Conservation (phyloP, 2,888 invertebrate species). For the Stenurella melanura region DNA sequence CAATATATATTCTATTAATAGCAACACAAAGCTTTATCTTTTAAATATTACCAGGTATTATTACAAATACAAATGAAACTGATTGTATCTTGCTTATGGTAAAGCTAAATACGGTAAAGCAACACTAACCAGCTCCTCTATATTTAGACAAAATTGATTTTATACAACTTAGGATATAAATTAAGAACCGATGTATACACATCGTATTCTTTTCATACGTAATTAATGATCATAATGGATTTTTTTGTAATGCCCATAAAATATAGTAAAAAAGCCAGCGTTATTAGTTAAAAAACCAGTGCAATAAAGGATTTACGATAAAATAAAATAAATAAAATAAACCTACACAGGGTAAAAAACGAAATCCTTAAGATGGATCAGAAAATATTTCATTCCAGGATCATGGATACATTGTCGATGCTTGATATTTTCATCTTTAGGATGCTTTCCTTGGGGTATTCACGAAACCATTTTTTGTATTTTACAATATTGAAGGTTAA, state of each 20-base stretch:
- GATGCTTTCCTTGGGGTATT: too few species aligned
- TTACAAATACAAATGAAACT: slow-evolving; percentile 27
- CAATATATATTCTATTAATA: neutral
- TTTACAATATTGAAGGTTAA: too few species aligned
- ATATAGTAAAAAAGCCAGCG: neutral
- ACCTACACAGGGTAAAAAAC: too few species aligned
- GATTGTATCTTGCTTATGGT: slow-evolving; percentile 23
- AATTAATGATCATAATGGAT: neutral
- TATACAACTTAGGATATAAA: slow-evolving; percentile 36
- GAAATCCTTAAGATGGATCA: too few species aligned
- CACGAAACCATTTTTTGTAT: too few species aligned
- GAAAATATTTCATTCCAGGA: too few species aligned
- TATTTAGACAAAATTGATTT: slow-evolving; percentile 48
- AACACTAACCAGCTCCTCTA: slow-evolving; percentile 32
- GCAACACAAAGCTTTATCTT: slow-evolving; percentile 12
- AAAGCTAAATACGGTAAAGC: slow-evolving; percentile 40
- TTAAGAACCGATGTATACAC: slow-evolving; percentile 36
- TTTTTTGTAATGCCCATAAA: neutral
- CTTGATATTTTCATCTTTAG: too few species aligned
- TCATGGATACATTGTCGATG: too few species aligned
- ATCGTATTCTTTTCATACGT: slow-evolving; percentile 16
- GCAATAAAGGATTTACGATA: neutral
- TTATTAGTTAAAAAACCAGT: neutral
- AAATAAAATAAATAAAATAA: neutral
- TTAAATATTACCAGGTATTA: slow-evolving; percentile 23